These are phyloP conservation scores for Graptemys geographica DNA, from an alignment of 2,797 vertebrate species.

Conservation along the genomic window DNA sequence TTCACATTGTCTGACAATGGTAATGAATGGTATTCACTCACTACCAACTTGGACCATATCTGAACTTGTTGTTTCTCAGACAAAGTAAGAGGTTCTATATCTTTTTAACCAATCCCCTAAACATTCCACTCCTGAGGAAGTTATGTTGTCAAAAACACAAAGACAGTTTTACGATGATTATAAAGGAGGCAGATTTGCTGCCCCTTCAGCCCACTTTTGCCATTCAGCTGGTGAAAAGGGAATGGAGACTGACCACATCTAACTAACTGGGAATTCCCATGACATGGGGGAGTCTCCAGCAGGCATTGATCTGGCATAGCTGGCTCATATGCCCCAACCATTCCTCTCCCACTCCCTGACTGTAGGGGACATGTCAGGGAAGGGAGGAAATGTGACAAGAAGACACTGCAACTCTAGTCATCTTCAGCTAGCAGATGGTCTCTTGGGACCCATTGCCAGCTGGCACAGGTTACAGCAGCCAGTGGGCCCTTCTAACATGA, in stretches of 20 bases:
- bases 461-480: not conserved
- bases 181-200: not conserved
- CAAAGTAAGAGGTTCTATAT: not conserved
- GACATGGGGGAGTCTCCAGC: not conserved
- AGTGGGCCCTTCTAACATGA: not conserved
- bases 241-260: not conserved
- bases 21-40: not conserved
- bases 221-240: not conserved
- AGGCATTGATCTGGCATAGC: not conserved
- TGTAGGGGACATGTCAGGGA: rapidly evolving
- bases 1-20: not conserved
- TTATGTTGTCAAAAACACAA: not conserved
- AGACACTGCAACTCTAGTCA: not conserved
- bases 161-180: not conserved
- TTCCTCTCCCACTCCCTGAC: not conserved
- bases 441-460: not conserved
- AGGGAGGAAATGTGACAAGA: not conserved
- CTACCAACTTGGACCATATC: not conserved
- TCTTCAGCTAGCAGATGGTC: not conserved
- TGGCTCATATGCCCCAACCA: not conserved
- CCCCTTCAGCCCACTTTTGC: not conserved
- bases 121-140: not conserved
- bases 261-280: not conserved
- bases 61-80: not conserved
- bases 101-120: not conserved